Evolutionary conservation across 2,797 vertebrate genomes (phyloP).

Genomic region (Anableps anableps): DNA sequence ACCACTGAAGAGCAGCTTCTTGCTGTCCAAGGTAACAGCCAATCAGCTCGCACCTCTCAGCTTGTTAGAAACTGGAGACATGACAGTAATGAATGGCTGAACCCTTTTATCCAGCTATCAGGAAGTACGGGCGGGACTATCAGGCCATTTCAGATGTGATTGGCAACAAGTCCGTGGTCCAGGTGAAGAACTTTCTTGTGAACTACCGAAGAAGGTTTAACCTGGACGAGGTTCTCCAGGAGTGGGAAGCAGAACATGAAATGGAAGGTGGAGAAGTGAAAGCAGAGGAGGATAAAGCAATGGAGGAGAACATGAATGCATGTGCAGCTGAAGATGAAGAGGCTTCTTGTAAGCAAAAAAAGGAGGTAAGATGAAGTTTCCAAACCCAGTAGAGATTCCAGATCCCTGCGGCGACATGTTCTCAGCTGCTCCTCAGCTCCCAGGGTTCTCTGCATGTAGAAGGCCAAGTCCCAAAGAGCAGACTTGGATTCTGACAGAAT

Average conservation of each 20-base stretch:
- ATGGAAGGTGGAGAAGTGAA: conserved; percentile 82
- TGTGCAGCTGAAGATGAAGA: conserved; percentile 75
- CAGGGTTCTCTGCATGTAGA: background rate
- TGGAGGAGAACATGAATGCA: conserved; percentile 85
- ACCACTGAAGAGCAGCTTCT: conserved; percentile 94
- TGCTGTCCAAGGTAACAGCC: conserved; percentile 88
- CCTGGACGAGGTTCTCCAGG: conserved; percentile 92
- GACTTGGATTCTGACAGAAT: too few species aligned
- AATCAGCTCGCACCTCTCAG: conserved; percentile 75
- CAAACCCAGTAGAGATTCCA: background rate
- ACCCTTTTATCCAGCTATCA: conserved; percentile 81
- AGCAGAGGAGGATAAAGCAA: conserved; percentile 77
- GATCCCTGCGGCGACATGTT: background rate
- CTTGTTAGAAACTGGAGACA: background rate
- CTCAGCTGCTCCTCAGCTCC: background rate
- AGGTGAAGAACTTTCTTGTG: conserved; percentile 96
- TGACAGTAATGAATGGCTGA: background rate
- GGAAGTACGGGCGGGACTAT: conserved; percentile 93
- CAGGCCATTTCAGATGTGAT: conserved; percentile 95
- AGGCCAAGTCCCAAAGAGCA: too few species aligned
- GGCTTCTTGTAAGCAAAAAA: conserved; percentile 83
- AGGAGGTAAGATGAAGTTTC: conserved; percentile 72
- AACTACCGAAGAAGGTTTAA: conserved; percentile 94
- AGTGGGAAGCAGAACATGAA: conserved; percentile 94
- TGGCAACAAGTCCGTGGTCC: conserved; percentile 93